A percentile compares a stretch with the other conserved stretches of the same genome.
Evolutionary conservation across 2,888 invertebrate genomes (phyloP).

Genomic region (Arctia plantaginis): DNA sequence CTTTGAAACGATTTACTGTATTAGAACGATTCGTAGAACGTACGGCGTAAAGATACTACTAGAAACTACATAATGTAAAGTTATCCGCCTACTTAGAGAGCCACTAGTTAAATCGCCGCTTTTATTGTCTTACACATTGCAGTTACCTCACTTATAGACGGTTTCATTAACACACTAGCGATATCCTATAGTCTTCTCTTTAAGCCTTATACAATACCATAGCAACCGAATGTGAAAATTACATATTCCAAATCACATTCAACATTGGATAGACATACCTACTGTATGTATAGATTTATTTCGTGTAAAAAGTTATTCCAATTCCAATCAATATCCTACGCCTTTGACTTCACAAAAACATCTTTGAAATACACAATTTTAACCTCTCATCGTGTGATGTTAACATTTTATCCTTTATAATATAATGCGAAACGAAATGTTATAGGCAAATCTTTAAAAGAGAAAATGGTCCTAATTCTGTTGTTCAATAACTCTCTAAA

Average conservation of each 20-base stretch:
- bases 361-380: conserved; percentile 1
- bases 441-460: background rate
- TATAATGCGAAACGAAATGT: background rate
- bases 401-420: background rate
- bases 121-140: background rate
- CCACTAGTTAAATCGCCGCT: background rate
- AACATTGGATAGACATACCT: background rate
- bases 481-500: too few species aligned
- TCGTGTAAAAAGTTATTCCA: background rate
- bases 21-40: background rate
- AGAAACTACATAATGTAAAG: background rate
- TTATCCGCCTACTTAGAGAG: background rate
- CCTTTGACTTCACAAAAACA: background rate
- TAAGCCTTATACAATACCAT: background rate
- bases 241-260: too few species aligned
- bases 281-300: background rate
- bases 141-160: background rate
- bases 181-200: background rate
- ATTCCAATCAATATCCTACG: background rate
- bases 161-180: background rate
- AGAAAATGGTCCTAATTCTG: too few species aligned
- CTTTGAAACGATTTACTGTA: background rate
- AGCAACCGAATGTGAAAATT: background rate
- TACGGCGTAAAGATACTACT: background rate
- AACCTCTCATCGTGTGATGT: background rate